Evolutionary conservation across 2,797 vertebrate species (phyloP).

Genomic region (Spinus pinus): DNA sequence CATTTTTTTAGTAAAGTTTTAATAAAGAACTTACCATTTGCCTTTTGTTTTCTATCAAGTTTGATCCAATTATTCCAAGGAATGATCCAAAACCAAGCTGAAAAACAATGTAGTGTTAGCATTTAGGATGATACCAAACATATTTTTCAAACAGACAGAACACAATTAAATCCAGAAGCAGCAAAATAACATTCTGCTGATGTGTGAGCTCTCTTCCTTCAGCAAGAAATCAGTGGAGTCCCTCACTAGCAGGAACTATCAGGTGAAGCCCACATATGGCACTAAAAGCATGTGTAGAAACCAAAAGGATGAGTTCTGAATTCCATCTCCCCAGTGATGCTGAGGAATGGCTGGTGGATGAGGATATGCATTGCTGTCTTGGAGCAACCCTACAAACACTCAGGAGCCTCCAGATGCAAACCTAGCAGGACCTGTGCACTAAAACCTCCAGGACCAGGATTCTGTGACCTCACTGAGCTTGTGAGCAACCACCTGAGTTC

Average conservation of each 20-base stretch:
- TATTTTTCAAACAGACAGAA: neutral
- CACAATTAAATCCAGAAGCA: neutral
- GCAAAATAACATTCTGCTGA: conserved; percentile 9
- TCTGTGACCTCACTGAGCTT: neutral
- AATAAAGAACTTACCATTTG: conserved; percentile 91
- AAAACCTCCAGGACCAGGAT: conserved; percentile 10
- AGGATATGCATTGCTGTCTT: neutral
- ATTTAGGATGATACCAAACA: neutral
- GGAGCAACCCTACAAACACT: neutral
- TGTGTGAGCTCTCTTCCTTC: neutral
- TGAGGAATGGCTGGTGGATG: conserved; percentile 41
- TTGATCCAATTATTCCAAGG: conserved; percentile 97
- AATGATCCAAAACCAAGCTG: conserved; percentile 98
- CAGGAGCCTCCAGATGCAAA: neutral
- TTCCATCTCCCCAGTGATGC: neutral
- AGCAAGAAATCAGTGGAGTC: conserved; percentile 5
- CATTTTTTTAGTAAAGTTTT: neutral
- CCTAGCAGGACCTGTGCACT: neutral
- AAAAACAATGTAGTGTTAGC: conserved; percentile 64
- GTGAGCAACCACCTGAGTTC: conserved; percentile 8
- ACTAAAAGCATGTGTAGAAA: neutral
- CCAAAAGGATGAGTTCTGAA: conserved; percentile 44
- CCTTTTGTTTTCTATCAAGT: conserved; percentile 98
- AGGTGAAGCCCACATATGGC: neutral
- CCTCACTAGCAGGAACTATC: neutral